Conservation (phyloP, 2,888 invertebrate genomes). For the Drosophila peninsularis region DNA sequence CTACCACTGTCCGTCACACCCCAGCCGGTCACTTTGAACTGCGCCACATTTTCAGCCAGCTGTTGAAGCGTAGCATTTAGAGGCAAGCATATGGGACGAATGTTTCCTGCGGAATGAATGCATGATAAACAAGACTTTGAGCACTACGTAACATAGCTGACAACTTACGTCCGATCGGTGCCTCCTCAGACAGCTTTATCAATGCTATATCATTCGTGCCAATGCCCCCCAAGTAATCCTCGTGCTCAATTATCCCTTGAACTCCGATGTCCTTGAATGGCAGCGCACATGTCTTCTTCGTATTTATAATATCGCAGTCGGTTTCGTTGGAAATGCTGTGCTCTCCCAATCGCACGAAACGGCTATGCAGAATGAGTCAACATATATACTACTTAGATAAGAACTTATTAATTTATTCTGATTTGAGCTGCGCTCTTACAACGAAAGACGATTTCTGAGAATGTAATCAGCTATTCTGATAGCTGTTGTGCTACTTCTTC, state of each 20-base stretch:
- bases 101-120: constrained; percentile 5
- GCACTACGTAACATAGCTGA: not conserved
- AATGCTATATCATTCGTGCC: constrained; percentile 36
- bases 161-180: not conserved
- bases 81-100: constrained; percentile 42
- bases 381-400: too few relatives aligned
- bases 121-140: not conserved
- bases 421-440: too few relatives aligned
- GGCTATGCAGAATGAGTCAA: not conserved
- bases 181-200: constrained; percentile 13
- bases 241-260: constrained; percentile 4
- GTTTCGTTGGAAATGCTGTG: not conserved
- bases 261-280: constrained; percentile 9
- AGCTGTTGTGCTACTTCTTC: too few relatives aligned
- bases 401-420: too few relatives aligned
- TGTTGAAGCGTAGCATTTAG: constrained; percentile 15
- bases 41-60: fast-evolving
- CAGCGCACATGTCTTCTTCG: not conserved
- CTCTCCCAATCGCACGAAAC: constrained; percentile 29
- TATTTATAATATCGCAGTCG: not conserved
- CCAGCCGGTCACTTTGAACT: constrained; percentile 33
- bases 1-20: not conserved
- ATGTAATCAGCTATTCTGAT: too few relatives aligned
- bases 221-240: not conserved
- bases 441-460: too few relatives aligned